Percentiles rank a stretch among this genome's conserved stretches.
These are phyloP conservation scores for Campylomormyrus tamandua DNA, from an alignment of 2,113 vertebrate genomes.

Conservation along the genomic window DNA sequence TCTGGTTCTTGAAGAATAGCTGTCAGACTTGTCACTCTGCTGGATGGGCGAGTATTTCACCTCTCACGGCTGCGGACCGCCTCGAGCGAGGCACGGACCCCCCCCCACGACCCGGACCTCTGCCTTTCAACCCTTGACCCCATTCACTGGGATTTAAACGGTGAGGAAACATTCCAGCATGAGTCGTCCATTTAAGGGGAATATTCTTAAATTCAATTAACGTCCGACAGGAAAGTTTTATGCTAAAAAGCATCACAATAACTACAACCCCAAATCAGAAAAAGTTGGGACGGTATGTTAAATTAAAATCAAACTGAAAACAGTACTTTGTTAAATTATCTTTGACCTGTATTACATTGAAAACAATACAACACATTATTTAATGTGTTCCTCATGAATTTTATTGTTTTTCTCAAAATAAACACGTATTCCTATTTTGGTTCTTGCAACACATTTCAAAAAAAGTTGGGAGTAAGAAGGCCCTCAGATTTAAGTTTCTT, in stretches of 20 bases:
- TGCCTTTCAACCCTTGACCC: constrained; percentile 55
- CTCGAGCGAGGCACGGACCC: constrained; percentile 45
- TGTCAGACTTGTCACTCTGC: constrained; percentile 58
- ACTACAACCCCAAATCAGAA: too few relatives aligned
- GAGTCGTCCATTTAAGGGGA: not conserved
- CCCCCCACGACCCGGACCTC: constrained; percentile 45
- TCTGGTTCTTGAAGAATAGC: constrained; percentile 52
- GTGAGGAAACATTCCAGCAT: constrained; percentile 13
- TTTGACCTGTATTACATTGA: too few relatives aligned
- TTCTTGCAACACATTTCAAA: too few relatives aligned
- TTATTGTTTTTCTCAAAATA: too few relatives aligned
- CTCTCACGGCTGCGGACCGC: constrained; percentile 55
- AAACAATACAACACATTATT: too few relatives aligned
- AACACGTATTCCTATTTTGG: too few relatives aligned
- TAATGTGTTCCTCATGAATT: too few relatives aligned
- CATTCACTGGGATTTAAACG: constrained; percentile 45
- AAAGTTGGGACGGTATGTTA: too few relatives aligned
- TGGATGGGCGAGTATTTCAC: constrained; percentile 55
- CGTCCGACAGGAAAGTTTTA: not conserved
- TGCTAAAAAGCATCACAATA: not conserved
- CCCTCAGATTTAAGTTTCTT: not conserved
- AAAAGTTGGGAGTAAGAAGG: too few relatives aligned
- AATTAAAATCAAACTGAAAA: too few relatives aligned
- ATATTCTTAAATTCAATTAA: constrained; percentile 6
- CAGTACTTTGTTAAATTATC: too few relatives aligned